A percentile compares a stretch with the other conserved stretches of the same genome.
These are phyloP conservation scores for Xenopus laevis DNA, from an alignment of 2,113 vertebrate genomes.

Conservation along the genomic window DNA sequence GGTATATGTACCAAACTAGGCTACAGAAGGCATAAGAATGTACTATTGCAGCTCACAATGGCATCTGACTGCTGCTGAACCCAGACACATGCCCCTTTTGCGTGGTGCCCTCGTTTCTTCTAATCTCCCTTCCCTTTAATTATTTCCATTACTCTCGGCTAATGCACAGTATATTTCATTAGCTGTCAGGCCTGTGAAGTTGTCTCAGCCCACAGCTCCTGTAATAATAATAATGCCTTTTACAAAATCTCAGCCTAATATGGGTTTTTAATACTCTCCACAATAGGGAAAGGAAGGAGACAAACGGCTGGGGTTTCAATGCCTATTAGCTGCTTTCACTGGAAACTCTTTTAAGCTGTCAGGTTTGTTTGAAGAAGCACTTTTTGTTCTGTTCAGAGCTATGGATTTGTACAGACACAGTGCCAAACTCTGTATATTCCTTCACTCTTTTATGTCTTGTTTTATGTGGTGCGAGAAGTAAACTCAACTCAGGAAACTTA, in stretches of 20 bases:
- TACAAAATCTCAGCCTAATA: constrained; percentile 48
- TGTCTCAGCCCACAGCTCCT: constrained; percentile 43
- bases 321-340: constrained; percentile 25
- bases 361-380: constrained; percentile 19
- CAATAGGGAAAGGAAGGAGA: constrained; percentile 35
- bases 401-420: constrained; percentile 24
- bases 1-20: no score
- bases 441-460: constrained; percentile 41
- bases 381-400: neutral
- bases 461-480: constrained; percentile 25
- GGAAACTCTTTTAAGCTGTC: constrained; percentile 41
- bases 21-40: no score
- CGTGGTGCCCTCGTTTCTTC: constrained; percentile 17
- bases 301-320: constrained; percentile 42
- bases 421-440: constrained; percentile 23
- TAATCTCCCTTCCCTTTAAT: constrained; percentile 47
- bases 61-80: no score
- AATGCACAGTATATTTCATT: constrained; percentile 38
- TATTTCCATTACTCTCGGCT: constrained; percentile 51
- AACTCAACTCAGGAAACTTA: constrained; percentile 32
- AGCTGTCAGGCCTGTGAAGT: constrained; percentile 48
- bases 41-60: no score
- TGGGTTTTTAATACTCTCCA: constrained; percentile 47
- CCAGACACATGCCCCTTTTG: neutral
- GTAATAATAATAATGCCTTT: constrained; percentile 40